These are phyloP conservation scores for Ormyrus nitidulus DNA, from an alignment of 2,888 invertebrate genomes.

Conservation along the genomic window DNA sequence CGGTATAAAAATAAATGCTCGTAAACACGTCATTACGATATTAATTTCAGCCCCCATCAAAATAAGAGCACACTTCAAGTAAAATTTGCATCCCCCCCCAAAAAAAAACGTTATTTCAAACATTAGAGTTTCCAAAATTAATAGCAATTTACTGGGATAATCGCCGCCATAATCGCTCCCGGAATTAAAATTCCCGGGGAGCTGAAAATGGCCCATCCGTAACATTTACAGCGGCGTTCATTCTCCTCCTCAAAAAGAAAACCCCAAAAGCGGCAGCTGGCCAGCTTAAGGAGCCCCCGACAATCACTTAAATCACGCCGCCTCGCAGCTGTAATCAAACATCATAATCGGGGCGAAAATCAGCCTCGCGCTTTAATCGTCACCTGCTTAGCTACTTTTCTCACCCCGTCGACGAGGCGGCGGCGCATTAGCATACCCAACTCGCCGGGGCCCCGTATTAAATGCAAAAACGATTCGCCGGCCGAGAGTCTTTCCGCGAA, in stretches of 20 bases:
- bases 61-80: neutral
- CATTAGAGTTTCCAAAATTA: no score
- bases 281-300: neutral
- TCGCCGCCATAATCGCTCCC: neutral
- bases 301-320: conserved; percentile 38
- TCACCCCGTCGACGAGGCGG: conserved; percentile 3
- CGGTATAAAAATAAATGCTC: no score
- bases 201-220: neutral
- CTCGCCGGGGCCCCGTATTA: conserved; percentile 19
- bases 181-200: neutral
- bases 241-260: conserved; percentile 17
- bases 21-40: no score
- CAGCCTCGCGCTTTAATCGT: conserved; percentile 39
- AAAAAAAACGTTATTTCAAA: no score
- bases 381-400: conserved; percentile 44
- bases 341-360: conserved; percentile 23
- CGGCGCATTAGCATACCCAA: conserved; percentile 42
- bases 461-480: neutral
- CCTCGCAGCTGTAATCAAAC: conserved; percentile 30
- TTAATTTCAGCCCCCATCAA: neutral
- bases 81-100: no score
- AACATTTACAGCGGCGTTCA: neutral
- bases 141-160: no score
- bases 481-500: no score
- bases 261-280: neutral